A percentile compares a stretch with the other conserved stretches of the same genome.
Evolutionary conservation across 1,140 invertebrate species (phyloP).

Genomic region (Drosophila funebris): DNA sequence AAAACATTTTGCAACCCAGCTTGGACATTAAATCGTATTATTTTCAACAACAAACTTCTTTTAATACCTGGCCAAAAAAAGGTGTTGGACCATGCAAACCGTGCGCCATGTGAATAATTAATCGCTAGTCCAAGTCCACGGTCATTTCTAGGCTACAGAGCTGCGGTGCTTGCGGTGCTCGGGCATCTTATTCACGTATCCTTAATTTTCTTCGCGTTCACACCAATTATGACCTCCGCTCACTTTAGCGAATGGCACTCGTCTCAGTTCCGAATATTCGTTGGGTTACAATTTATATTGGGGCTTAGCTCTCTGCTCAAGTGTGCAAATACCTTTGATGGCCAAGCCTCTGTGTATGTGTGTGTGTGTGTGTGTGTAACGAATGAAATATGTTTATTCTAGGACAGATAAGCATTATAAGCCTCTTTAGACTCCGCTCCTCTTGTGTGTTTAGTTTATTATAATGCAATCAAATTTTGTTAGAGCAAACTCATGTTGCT

Average conservation of each 20-base stretch:
- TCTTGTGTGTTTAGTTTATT: slow-evolving; percentile 15
- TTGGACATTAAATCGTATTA: slow-evolving; percentile 74
- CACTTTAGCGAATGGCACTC: neutral
- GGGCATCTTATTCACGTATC: slow-evolving; percentile 28
- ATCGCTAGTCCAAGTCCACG: slow-evolving; percentile 28
- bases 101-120: slow-evolving; percentile 71
- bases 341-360: neutral
- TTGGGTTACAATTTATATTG: slow-evolving; percentile 6
- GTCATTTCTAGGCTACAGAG: neutral
- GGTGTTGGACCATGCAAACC: slow-evolving; percentile 47
- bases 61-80: slow-evolving; percentile 26
- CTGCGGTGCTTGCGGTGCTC: neutral
- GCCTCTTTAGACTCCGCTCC: neutral
- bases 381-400: slow-evolving; percentile 15
- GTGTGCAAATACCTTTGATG: slow-evolving; percentile 12
- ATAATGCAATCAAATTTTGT: slow-evolving; percentile 5
- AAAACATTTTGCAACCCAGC: slow-evolving; percentile 47
- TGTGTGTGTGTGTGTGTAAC: slow-evolving; percentile 1
- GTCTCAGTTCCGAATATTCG: neutral
- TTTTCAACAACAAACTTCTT: slow-evolving; percentile 43
- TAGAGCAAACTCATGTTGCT: neutral
- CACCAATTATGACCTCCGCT: slow-evolving; percentile 24
- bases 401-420: neutral
- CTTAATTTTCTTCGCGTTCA: slow-evolving; percentile 41
- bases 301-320: slow-evolving; percentile 10